These are phyloP conservation scores for Rotaria socialis DNA, from an alignment of 2,888 invertebrate genomes.

Conservation along the genomic window DNA sequence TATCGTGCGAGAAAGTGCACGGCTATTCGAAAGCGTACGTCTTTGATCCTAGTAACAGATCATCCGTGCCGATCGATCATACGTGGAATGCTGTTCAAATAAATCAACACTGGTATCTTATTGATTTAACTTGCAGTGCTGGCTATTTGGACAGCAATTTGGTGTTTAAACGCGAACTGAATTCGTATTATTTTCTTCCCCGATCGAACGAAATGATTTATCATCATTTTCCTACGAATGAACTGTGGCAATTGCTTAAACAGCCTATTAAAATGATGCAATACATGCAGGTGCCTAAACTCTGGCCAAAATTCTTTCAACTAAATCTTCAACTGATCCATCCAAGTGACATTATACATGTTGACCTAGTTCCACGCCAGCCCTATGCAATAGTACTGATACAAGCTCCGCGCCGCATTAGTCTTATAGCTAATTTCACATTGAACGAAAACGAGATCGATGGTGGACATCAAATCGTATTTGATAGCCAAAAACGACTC, in stretches of 20 bases:
- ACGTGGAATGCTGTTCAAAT: neutral
- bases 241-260: slow-evolving; percentile 18
- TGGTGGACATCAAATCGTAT: neutral
- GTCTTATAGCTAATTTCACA: neutral
- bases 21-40: neutral
- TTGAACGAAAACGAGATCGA: neutral
- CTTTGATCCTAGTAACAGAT: neutral
- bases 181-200: neutral
- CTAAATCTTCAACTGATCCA: neutral
- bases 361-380: slow-evolving; percentile 13
- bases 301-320: neutral
- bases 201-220: slow-evolving; percentile 12
- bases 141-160: neutral
- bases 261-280: slow-evolving; percentile 2
- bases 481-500: neutral
- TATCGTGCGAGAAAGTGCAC: neutral
- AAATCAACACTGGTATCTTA: neutral
- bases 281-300: slow-evolving; percentile 7
- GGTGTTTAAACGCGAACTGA: neutral
- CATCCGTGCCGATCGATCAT: neutral
- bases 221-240: slow-evolving; percentile 32
- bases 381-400: neutral
- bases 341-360: neutral
- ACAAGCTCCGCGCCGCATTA: neutral
- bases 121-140: neutral